Evolutionary conservation across 2,797 vertebrate genomes (phyloP), one percentile per base, ranked within the genome.

Genomic region (Podargus strigoides): DNA sequence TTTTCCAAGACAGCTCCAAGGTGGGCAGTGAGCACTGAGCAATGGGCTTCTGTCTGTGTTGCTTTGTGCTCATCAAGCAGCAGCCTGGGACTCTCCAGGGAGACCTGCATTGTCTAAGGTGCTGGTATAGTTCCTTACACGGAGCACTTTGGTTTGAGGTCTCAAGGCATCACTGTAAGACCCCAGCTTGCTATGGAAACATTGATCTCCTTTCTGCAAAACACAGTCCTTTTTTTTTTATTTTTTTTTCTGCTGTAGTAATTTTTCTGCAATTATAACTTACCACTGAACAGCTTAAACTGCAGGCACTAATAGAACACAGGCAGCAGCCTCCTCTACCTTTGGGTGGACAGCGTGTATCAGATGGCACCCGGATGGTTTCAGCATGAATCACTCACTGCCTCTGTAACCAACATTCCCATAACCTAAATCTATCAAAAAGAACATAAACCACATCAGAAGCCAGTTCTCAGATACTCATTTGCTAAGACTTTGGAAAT

Each of bases 371-470:
- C 27, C 20, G 66, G 39, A 94, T 95, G 93, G 89, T 95, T 95
- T 94, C 86, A 67, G 93, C 90, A 62, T 93, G 96, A 96, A 94
- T 96, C 96, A 96, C 76, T 91, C 86, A 12, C 85, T 89, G 91
- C 90, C 85, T 87, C 80, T 85, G 52, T 72, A 93, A 96, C 90
- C 78, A 90, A 23, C 90, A 78, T 95, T 93, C 90, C 84, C 91
- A 82, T 93, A 96, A 85, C 85, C 80, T 70, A 85, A 81, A 95
- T 94, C 95, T 89, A 94, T 94, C 94, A 91, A 85, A 94, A 96
- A 90, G 87, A 89, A 94, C 85, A 94, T 88, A 96, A 95, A 91
- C 96, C 94, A 94, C 95, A 96, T 94, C 92, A 94, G 94, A 95
- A 84, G 80, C 74, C 59, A 46, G 74, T 90, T 95, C 85, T 92